Evolutionary conservation across 2,113 vertebrate genomes (phyloP), one percentile per base, ranked within the genome.

Genomic region (Anseranas semipalmata): DNA sequence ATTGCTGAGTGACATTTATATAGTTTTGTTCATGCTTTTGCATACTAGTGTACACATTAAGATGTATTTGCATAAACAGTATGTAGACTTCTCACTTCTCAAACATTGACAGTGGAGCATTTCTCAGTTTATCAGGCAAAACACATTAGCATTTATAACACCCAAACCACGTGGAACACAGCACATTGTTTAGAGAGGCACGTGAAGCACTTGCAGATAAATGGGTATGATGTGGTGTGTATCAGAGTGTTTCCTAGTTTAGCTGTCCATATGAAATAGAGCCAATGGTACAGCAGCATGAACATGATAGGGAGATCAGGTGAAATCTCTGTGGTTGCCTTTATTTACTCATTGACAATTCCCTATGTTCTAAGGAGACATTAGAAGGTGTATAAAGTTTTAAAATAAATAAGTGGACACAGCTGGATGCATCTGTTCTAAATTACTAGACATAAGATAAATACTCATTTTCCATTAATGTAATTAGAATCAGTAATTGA

Each of bases 401-500:
- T 96, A 96, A 87, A 96, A 73, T 58, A 93, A 89, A 35, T 87
- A 92, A 93, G 35, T 39, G 39, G 27, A 65, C 62, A 20, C 78
- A 66, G 32, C 35, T 81, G 63, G 43, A 70, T 0, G 1, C 59
- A 77, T 68, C 70, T 93, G 37, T 58, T 81, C 37, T 46, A 66
- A 93, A 75, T 87, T 63, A 87, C 43, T 73, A 35, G 72, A 85
- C 67, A 91, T 56, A 67, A 96, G 72, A 91, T n/a, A 39, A 86
- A 91, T 96, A 84, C 79, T 82, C 53, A 71, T 83, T 87, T 85
- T 19, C 81, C 90, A 96, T 97, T 98, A 98, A 91, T 96, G 92
- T 97, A 98, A 98, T 98, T 98, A 97, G 97, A 96, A 95, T 87
- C 85, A 65, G 96, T 97, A 98, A 98, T 70, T 95, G 97, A 98